Conservation (phyloP, 2,113 vertebrate genomes). For the Platycercus adscitus region DNA sequence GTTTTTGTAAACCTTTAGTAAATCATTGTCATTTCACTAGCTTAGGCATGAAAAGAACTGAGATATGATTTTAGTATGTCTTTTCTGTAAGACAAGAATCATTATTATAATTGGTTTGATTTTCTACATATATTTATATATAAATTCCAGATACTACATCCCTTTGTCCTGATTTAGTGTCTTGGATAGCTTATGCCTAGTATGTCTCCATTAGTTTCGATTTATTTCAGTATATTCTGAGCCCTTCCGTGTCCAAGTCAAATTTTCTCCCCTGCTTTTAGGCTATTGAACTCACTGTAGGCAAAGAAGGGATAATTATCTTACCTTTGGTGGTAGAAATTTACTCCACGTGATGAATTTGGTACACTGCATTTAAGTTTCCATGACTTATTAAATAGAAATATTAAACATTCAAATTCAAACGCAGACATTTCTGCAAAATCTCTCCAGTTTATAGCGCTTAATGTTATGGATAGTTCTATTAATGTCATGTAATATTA, state of each 20-base stretch:
- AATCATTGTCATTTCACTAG: neutral
- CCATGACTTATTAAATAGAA: neutral
- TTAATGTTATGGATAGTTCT: neutral
- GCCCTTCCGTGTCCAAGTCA: neutral
- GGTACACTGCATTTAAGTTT: neutral
- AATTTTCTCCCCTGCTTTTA: neutral
- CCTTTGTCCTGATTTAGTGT: neutral
- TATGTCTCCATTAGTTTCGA: neutral
- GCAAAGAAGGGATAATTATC: neutral
- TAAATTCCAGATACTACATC: neutral
- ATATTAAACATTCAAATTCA: neutral
- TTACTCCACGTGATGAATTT: neutral
- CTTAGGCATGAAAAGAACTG: neutral
- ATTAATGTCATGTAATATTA: neutral
- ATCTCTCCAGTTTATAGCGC: neutral
- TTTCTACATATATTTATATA: neutral
- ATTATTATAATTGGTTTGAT: neutral
- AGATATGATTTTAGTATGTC: neutral
- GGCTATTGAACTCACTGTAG: neutral
- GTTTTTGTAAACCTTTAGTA: neutral
- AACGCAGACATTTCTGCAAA: neutral
- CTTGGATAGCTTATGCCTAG: accelerated
- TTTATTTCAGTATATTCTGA: neutral
- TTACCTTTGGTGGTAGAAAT: neutral
- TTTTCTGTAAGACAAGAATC: neutral